Evolutionary conservation across 2,797 vertebrate genomes (phyloP).

Genomic region (Meriones psammophilus): DNA sequence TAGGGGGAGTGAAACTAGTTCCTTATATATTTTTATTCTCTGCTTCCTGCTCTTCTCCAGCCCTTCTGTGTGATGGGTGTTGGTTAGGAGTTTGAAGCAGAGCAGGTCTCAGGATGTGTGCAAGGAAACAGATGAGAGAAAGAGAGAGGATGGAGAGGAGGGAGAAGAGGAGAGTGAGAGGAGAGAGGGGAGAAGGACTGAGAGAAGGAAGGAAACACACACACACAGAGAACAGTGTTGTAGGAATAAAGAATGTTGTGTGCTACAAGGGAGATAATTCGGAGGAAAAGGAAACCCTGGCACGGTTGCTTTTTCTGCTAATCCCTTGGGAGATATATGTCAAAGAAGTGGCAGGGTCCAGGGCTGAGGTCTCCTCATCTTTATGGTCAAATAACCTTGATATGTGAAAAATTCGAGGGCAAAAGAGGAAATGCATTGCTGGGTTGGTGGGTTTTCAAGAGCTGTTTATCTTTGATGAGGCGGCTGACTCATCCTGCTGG

Average conservation of each 20-base stretch:
- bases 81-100: background rate
- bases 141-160: too few species aligned
- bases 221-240: background rate
- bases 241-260: background rate
- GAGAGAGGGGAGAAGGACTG: background rate
- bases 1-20: background rate
- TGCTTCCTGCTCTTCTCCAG: too few species aligned
- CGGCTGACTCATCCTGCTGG: background rate
- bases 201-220: background rate
- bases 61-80: rapidly evolving
- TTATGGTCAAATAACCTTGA: background rate
- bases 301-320: background rate
- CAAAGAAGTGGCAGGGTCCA: too few species aligned
- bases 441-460: background rate
- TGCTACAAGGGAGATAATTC: background rate
- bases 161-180: too few species aligned
- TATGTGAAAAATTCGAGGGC: background rate
- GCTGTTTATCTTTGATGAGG: background rate
- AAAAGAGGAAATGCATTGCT: background rate
- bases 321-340: background rate
- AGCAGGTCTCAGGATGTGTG: background rate
- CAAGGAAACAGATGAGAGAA: background rate
- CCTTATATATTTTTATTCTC: background rate
- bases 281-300: background rate
- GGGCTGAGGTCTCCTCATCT: background rate